Conservation (phyloP, 1,140 invertebrate species). For the Hirudo medicinalis region DNA sequence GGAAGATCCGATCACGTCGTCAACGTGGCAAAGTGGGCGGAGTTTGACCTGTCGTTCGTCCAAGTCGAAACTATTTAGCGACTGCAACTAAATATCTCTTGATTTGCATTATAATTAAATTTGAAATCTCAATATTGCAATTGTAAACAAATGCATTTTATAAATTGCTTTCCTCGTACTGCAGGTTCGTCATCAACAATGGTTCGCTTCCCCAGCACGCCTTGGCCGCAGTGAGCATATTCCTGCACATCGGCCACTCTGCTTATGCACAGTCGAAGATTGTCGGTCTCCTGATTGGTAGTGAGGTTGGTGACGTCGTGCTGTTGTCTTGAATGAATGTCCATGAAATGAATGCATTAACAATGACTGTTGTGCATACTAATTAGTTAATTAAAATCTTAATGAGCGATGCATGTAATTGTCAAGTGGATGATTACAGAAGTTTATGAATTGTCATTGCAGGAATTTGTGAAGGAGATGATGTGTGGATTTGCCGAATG, state of each 20-base stretch:
- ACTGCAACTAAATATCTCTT: too few species aligned
- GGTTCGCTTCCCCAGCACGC: conserved; percentile 55
- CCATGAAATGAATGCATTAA: too few species aligned
- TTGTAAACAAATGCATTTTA: too few species aligned
- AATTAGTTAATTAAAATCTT: too few species aligned
- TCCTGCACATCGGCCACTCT: conserved; percentile 52
- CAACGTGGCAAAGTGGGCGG: conserved; percentile 57
- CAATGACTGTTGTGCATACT: too few species aligned
- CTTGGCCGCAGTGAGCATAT: conserved; percentile 55
- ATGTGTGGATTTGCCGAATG: conserved; percentile 77
- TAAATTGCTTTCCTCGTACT: too few species aligned
- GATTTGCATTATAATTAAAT: too few species aligned
- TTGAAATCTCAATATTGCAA: too few species aligned
- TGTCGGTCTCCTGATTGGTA: conserved; percentile 55
- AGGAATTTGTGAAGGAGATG: conserved; percentile 37
- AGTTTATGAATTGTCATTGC: conserved; percentile 11
- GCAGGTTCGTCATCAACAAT: conserved; percentile 54
- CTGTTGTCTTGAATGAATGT: too few species aligned
- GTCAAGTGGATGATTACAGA: too few species aligned
- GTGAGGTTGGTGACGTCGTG: conserved; percentile 33
- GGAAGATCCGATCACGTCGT: conserved; percentile 64
- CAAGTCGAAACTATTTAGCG: too few species aligned
- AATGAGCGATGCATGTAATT: too few species aligned
- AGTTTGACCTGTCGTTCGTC: neutral
- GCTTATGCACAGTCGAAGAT: conserved; percentile 56